A percentile compares a stretch with the other conserved stretches of the same genome.
phyloP scores from a whole-genome alignment of 2,113 vertebrate species.

The Dermatemys mawii region DNA sequence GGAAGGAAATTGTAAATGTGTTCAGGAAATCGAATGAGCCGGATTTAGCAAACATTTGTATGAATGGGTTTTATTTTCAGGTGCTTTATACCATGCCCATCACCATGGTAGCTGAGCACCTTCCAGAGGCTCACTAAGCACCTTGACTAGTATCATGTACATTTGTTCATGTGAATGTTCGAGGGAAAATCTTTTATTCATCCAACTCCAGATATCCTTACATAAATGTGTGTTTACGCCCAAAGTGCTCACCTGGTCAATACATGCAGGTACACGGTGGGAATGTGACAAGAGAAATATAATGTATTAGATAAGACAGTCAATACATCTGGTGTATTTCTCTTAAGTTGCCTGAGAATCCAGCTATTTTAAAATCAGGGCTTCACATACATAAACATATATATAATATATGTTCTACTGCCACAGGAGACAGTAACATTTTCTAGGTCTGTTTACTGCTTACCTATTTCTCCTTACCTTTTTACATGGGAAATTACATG shows the following conservation, averaged over 20 bases:
- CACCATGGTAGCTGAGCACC: background rate
- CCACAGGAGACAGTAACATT: background rate
- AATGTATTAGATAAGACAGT: background rate
- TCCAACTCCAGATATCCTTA: background rate
- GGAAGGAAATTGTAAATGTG: background rate
- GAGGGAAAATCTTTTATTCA: background rate
- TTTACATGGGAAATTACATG: background rate
- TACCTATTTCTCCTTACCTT: background rate
- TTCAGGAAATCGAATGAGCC: background rate
- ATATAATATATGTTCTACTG: background rate
- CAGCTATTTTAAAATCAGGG: background rate
- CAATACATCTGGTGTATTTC: background rate
- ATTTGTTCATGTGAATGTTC: background rate
- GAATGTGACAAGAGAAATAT: background rate
- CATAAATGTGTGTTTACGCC: background rate
- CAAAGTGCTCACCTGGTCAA: background rate
- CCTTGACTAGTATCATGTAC: background rate
- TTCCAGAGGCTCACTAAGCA: rapidly evolving
- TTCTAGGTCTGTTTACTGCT: background rate
- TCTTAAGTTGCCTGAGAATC: background rate
- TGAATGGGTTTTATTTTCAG: background rate
- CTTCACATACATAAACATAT: background rate
- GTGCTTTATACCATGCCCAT: background rate
- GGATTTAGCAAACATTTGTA: rapidly evolving
- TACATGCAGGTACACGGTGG: background rate